These are phyloP conservation scores for Calliopsis andreniformis DNA, from an alignment of 1,140 invertebrate genomes.

Conservation along the genomic window DNA sequence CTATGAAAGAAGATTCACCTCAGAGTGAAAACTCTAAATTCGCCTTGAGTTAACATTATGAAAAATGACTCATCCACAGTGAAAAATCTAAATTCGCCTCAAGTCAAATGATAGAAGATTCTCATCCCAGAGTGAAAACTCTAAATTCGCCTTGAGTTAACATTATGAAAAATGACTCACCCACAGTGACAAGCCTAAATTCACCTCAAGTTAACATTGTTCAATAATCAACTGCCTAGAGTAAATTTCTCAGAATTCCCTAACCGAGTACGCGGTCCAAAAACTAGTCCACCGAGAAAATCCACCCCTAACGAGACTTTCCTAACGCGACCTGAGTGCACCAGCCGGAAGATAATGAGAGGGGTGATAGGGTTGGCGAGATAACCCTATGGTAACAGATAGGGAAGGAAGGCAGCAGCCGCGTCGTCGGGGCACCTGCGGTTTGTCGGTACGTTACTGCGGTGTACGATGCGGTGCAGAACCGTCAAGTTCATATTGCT, in stretches of 20 bases:
- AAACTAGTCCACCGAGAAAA: slow-evolving; percentile 3
- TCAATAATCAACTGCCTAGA: too few species aligned
- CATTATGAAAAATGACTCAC: too few species aligned
- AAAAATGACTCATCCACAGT: too few species aligned
- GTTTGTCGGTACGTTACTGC: slow-evolving; percentile 73
- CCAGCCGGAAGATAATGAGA: slow-evolving; percentile 35
- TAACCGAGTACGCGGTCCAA: not conserved
- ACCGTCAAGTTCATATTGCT: slow-evolving; percentile 81
- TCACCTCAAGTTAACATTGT: too few species aligned
- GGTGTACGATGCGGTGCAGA: slow-evolving; percentile 73
- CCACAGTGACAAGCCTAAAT: too few species aligned
- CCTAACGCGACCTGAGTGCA: not conserved
- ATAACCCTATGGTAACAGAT: slow-evolving; percentile 34
- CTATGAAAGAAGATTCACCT: too few species aligned
- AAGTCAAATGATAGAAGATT: too few species aligned
- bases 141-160: too few species aligned
- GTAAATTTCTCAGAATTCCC: not conserved
- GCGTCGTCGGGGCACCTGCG: slow-evolving; percentile 63
- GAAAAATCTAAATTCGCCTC: too few species aligned
- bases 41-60: too few species aligned
- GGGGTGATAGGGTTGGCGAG: slow-evolving; percentile 1
- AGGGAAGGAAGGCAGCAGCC: slow-evolving; percentile 5
- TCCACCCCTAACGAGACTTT: slow-evolving; percentile 19
- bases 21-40: too few species aligned
- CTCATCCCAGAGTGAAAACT: too few species aligned